These are phyloP conservation scores for Avahi laniger DNA, from an alignment of 2,797 vertebrate genomes.

Conservation along the genomic window DNA sequence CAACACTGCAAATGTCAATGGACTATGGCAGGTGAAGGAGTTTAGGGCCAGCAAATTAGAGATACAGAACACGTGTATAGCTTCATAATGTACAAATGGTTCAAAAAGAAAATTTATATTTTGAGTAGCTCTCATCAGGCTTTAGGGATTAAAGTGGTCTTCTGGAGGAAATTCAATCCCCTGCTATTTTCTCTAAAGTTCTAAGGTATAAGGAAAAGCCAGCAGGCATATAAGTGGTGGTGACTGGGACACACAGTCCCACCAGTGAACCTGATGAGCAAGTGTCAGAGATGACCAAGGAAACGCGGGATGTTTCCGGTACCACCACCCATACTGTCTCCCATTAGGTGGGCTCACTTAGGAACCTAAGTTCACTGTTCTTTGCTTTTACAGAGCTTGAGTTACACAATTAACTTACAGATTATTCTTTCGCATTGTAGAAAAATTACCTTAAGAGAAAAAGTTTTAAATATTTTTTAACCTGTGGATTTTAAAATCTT, in stretches of 20 bases:
- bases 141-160: not conserved
- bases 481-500: not conserved
- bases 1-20: not conserved
- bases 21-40: not conserved
- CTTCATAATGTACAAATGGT: not conserved
- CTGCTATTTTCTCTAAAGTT: not conserved
- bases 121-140: not conserved
- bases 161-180: not conserved
- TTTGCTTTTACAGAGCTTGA: not conserved
- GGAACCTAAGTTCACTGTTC: not conserved
- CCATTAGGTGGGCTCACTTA: not conserved
- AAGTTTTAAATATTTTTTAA: not conserved
- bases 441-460: not conserved
- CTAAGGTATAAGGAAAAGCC: not conserved
- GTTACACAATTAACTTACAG: not conserved
- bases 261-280: not conserved
- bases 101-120: not conserved
- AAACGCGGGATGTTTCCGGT: accelerated
- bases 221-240: not conserved
- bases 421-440: not conserved
- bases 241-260: not conserved
- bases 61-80: too few relatives aligned
- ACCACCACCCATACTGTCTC: accelerated
- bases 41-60: not conserved
- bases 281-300: too few relatives aligned